Evolutionary conservation across 2,113 vertebrate species (phyloP), one percentile per base, ranked within the genome.

Genomic region (Petromus typicus): DNA sequence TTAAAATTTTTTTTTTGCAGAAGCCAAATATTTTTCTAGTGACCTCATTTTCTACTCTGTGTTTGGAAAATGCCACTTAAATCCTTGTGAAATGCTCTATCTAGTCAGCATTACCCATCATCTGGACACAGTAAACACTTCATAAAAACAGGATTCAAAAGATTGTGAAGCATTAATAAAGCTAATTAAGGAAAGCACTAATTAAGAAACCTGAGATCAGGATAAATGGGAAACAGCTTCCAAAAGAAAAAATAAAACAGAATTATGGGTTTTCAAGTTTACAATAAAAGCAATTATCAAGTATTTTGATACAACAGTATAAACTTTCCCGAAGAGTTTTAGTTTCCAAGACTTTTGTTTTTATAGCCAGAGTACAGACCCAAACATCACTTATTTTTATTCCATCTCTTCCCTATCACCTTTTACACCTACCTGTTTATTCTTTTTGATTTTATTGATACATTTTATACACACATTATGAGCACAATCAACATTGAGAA

Each of bases 221-320:
- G 23, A 71, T 91, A 81, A 34, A 81, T n/a, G 16, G 40, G 40
- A 79, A 81, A n/a, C 51, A 92, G 14, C 78, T 79, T 67, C n/a
- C 67, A 90, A 89, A 56, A 56, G 13, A 93, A 89, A 89, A 71
- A 81, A 7, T 17, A 80, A 89, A 88, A 23, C 2, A 92, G 30
- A 86, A 69, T 51, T 83, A 87, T 80, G 7, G 1, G 18, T n/a
- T 91, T 12, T 71, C 82, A 95, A 85, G 40, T 81, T 92, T 32
- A 94, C 27, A 45, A 85, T 32, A 67, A 90, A 94, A 84, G 20
- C 37, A 37, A 78, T 2, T n/a, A 30, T 56, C 57, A 86, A 91
- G 17, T 37, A 45, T 0, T 86, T 67, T 64, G 57, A 71, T 59
- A 69, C 56, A 22, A 64, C 6, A 59, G 13, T 93, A 78, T 73